Base-by-base conservation (phyloP, 2,888 invertebrate genomes). In the Petrophora chlorosata region DNA sequence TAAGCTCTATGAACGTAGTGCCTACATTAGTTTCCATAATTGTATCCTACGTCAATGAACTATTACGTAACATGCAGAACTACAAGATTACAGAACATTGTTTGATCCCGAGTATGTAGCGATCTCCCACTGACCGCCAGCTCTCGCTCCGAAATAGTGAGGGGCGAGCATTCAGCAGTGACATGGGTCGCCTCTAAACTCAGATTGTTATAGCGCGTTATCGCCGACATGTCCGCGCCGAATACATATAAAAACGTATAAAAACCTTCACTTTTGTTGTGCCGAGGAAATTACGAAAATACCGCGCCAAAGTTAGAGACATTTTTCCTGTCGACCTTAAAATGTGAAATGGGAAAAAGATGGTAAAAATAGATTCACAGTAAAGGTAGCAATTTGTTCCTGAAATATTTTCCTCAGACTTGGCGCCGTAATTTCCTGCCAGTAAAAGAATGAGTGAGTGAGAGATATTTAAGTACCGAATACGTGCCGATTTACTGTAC, bases 121-220 rank as follows among this genome's bases (percentile, higher is more conserved):
- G n/a, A n/a, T n/a, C n/a, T n/a, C n/a, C n/a, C n/a, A n/a, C n/a
- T n/a, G n/a, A n/a, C n/a, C n/a, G n/a, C n/a, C n/a, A n/a, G n/a
- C n/a, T n/a, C n/a, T n/a, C n/a, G n/a, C n/a, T n/a, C n/a, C n/a
- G n/a, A n/a, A n/a, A n/a, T n/a, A n/a, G n/a, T n/a, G n/a, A n/a
- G n/a, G n/a, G n/a, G n/a, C n/a, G n/a, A n/a, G n/a, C 34, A 17
- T 29, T 12, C 17, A 5, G 29, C 8, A 22, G 46, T 46, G 48
- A 45, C 53, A 42, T 22, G 48, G 53, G 53, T 47, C 46, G 39
- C 26, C 39, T 43, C 49, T 53, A 49, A 45, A 49, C 53, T 49
- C 30, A 26, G 22, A 42, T 49, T 46, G 48, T 46, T 42, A 39
- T 16, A 28, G 47, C 44, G 29, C 36, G 23, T 46, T 44, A 47